These are phyloP conservation scores for Exocentrus adspersus DNA, from an alignment of 2,888 invertebrate species.

Conservation along the genomic window DNA sequence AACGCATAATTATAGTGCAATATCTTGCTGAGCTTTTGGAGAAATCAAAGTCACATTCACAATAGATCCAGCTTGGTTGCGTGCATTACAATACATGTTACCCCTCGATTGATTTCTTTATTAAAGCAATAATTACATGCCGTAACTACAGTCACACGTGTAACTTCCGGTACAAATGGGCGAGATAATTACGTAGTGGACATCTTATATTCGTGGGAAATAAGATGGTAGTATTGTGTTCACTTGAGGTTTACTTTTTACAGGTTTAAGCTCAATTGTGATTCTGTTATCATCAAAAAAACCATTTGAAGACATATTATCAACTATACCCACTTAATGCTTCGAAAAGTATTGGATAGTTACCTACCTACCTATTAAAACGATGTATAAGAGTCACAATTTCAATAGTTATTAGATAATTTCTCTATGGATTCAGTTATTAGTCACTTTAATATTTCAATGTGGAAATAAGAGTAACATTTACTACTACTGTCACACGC, in stretches of 20 bases:
- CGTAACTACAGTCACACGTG: conserved; percentile 55
- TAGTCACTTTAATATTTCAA: too few species aligned
- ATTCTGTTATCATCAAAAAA: too few species aligned
- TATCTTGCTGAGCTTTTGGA: conserved; percentile 51
- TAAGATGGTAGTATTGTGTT: conserved; percentile 19
- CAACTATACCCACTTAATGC: too few species aligned
- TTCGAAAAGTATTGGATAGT: too few species aligned
- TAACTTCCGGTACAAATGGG: conserved; percentile 58
- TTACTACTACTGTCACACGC: too few species aligned
- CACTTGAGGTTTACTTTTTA: conserved; percentile 22
- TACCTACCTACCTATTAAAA: too few species aligned
- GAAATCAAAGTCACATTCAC: conserved; percentile 42
- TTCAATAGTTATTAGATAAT: too few species aligned
- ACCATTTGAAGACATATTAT: too few species aligned
- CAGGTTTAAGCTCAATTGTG: too few species aligned
- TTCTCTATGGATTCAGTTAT: too few species aligned
- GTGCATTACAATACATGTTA: conserved; percentile 51
- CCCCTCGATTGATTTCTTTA: conserved; percentile 48
- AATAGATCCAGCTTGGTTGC: conserved; percentile 27
- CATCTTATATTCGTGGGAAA: conserved; percentile 60
- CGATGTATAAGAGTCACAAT: too few species aligned
- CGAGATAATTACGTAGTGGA: conserved; percentile 53
- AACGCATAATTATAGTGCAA: conserved; percentile 53
- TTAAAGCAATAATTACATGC: conserved; percentile 51
- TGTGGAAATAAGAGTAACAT: too few species aligned